These are phyloP conservation scores for Dolichallabes microphthalmus DNA, from an alignment of 2,113 vertebrate species.

Conservation along the genomic window DNA sequence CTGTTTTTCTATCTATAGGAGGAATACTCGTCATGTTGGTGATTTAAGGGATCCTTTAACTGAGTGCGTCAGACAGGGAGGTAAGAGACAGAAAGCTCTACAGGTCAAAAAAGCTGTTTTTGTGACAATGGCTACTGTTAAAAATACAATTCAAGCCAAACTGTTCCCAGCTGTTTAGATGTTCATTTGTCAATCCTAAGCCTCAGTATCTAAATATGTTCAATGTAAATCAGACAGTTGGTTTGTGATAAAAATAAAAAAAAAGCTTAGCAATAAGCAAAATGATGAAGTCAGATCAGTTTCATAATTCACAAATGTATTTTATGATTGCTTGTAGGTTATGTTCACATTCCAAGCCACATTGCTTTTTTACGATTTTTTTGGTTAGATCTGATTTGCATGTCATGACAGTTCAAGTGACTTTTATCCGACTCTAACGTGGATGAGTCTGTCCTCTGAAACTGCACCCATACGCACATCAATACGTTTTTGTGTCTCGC, in stretches of 20 bases:
- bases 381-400: no score
- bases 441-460: no score
- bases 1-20: conserved; percentile 58
- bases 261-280: background rate
- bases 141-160: background rate
- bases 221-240: background rate
- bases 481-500: no score
- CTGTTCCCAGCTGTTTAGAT: background rate
- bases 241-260: background rate
- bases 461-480: no score
- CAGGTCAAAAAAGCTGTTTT: background rate
- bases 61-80: conserved; percentile 78
- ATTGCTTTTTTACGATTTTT: no score
- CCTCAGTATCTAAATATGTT: background rate
- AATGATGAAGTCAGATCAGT: background rate
- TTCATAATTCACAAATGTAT: no score
- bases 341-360: no score
- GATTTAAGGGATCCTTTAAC: conserved; percentile 73
- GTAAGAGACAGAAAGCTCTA: conserved; percentile 59
- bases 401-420: no score
- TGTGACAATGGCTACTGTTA: background rate
- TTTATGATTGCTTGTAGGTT: no score
- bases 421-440: no score
- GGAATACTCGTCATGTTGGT: conserved; percentile 75
- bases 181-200: background rate